A percentile compares a stretch with the other conserved stretches of the same genome.
Conservation (phyloP, 2,888 invertebrate genomes). For the Athripsodes cinereus region DNA sequence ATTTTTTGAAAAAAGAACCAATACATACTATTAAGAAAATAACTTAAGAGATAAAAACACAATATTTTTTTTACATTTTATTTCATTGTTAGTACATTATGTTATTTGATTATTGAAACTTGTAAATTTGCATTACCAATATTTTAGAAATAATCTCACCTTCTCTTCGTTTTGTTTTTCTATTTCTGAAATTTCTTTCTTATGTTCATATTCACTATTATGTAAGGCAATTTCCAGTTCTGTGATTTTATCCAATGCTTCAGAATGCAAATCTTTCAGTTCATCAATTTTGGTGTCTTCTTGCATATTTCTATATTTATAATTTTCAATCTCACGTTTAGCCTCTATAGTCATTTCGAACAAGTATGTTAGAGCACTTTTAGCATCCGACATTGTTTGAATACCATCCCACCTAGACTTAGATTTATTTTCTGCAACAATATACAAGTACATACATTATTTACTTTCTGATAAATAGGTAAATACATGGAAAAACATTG, state of each 20-base stretch:
- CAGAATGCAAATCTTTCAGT: conserved; percentile 45
- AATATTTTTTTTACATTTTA: not conserved
- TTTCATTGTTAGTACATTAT: too few relatives aligned
- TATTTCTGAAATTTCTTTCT: conserved; percentile 48
- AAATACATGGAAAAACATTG: too few relatives aligned
- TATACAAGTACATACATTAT: too few relatives aligned
- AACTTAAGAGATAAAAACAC: not conserved
- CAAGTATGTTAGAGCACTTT: conserved; percentile 61
- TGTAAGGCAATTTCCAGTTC: conserved; percentile 44
- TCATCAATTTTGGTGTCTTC: conserved; percentile 39
- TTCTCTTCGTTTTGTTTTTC: conserved; percentile 58
- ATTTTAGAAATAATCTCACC: conserved; percentile 33
- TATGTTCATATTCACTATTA: conserved; percentile 44
- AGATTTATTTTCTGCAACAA: conserved; percentile 55
- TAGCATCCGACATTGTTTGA: conserved; percentile 72
- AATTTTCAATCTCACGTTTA: conserved; percentile 46
- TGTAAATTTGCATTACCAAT: not conserved
- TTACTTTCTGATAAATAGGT: too few relatives aligned
- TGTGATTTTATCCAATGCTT: conserved; percentile 34
- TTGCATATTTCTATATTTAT: conserved; percentile 41
- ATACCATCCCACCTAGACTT: conserved; percentile 66
- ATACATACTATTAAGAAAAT: not conserved
- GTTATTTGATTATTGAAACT: not conserved
- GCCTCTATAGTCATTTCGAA: conserved; percentile 54
- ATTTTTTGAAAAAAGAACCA: not conserved